Conservation (phyloP, 2,797 vertebrate species). For the Podarcis lilfordi region DNA sequence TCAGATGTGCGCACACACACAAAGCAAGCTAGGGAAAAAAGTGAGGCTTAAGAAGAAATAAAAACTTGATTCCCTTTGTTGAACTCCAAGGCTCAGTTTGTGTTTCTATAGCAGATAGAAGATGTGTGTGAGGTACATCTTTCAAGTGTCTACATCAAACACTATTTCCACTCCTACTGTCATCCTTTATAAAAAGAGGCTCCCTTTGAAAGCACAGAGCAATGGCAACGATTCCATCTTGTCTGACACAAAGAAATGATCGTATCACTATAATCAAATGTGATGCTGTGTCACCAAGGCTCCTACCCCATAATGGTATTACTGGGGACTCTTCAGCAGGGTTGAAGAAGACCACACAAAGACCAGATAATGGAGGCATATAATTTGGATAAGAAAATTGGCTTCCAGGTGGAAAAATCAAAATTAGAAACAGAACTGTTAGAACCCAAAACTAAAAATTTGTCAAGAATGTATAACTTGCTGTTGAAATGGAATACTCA, state of each 20-base stretch:
- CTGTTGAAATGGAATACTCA: no score
- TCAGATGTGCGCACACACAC: background rate
- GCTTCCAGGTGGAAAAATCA: no score
- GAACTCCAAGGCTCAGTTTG: constrained; percentile 34
- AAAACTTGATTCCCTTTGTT: constrained; percentile 22
- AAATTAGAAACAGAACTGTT: no score
- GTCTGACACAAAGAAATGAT: constrained; percentile 13
- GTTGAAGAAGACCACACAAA: background rate
- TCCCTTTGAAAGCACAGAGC: constrained; percentile 24
- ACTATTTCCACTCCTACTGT: constrained; percentile 12
- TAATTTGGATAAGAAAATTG: no score
- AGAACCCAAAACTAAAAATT: no score
- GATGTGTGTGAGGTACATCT: constrained; percentile 10
- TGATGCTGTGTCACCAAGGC: background rate
- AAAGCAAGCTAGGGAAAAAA: background rate
- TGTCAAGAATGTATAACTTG: no score
- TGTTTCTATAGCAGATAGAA: background rate
- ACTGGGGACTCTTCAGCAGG: background rate
- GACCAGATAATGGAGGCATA: no score
- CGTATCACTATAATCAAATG: constrained; percentile 17
- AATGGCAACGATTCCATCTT: background rate
- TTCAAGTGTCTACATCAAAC: constrained; percentile 30
- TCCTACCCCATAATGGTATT: no score
- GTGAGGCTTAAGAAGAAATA: background rate
- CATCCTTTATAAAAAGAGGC: constrained; percentile 39